A percentile compares a stretch with the other conserved stretches of the same genome.
These are phyloP conservation scores for Hirtodrosophila duncani DNA, from an alignment of 2,888 invertebrate genomes.

Conservation along the genomic window DNA sequence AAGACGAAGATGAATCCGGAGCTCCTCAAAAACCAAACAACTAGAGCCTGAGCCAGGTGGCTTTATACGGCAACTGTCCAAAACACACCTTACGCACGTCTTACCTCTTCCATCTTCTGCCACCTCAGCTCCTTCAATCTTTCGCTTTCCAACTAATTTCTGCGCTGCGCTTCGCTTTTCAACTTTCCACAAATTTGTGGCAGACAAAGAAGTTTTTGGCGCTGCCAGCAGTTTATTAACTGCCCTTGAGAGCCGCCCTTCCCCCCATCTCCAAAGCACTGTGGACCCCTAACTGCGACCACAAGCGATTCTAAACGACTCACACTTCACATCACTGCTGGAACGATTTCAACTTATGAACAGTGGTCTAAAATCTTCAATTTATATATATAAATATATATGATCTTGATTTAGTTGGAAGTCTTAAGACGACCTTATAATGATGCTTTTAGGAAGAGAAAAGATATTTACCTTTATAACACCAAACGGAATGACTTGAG, in stretches of 20 bases:
- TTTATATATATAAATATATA: no score
- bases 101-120: no score
- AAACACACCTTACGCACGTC: conserved; percentile 68
- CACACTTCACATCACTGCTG: conserved; percentile 49
- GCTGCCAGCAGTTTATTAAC: conserved; percentile 61
- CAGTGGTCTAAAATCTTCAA: no score
- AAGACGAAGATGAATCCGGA: neutral
- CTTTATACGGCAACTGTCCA: conserved; percentile 34
- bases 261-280: conserved; percentile 1
- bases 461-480: no score
- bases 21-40: no score
- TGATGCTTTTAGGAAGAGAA: no score
- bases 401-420: no score
- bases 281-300: conserved; percentile 11
- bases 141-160: conserved; percentile 64
- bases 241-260: conserved; percentile 16
- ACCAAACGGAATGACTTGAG: no score
- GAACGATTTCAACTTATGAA: no score
- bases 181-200: conserved; percentile 37
- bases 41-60: no score
- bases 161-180: conserved; percentile 55
- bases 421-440: no score
- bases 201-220: conserved; percentile 33
- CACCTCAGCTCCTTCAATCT: no score
- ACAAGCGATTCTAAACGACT: conserved; percentile 55